Evolutionary conservation across 2,888 invertebrate genomes (phyloP).

Genomic region (Anoplius nigerrimus): DNA sequence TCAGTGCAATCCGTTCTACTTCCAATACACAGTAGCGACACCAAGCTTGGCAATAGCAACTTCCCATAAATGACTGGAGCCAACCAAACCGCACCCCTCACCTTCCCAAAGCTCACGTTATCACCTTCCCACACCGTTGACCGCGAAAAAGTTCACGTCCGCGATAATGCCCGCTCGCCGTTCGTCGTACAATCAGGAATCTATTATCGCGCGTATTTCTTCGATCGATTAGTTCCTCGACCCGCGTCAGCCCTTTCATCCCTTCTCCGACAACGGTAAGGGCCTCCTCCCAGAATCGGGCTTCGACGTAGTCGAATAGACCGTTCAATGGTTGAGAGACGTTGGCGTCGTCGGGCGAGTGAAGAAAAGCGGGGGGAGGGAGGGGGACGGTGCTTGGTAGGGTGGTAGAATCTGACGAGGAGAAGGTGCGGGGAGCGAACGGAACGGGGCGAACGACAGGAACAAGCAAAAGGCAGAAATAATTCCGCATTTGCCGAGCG

Average conservation of each 20-base stretch:
- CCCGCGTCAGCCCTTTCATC: slow-evolving; percentile 2
- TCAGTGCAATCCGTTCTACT: no score
- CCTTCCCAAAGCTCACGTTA: no score
- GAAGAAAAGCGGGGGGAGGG: slow-evolving; percentile 30
- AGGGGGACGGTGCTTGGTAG: no score
- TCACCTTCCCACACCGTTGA: no score
- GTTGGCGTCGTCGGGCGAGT: slow-evolving; percentile 7
- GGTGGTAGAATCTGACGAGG: no score
- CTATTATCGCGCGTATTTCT: slow-evolving; percentile 16
- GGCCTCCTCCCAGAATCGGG: no score
- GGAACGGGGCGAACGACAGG: slow-evolving; percentile 9
- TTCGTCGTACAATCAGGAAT: not conserved
- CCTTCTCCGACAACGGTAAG: slow-evolving; percentile 31
- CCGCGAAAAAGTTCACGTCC: no score
- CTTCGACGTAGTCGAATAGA: not conserved
- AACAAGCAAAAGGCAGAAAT: slow-evolving; percentile 47
- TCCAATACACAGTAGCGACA: no score
- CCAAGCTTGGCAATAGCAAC: no score
- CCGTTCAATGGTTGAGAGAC: not conserved
- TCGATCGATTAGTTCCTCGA: slow-evolving; percentile 12
- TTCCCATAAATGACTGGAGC: no score
- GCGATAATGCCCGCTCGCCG: not conserved
- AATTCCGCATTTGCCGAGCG: slow-evolving; percentile 51
- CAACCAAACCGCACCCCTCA: no score
- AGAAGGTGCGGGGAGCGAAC: slow-evolving; percentile 32